Base-by-base conservation (phyloP, 2,113 vertebrate genomes). In the Anoura caudifer region DNA sequence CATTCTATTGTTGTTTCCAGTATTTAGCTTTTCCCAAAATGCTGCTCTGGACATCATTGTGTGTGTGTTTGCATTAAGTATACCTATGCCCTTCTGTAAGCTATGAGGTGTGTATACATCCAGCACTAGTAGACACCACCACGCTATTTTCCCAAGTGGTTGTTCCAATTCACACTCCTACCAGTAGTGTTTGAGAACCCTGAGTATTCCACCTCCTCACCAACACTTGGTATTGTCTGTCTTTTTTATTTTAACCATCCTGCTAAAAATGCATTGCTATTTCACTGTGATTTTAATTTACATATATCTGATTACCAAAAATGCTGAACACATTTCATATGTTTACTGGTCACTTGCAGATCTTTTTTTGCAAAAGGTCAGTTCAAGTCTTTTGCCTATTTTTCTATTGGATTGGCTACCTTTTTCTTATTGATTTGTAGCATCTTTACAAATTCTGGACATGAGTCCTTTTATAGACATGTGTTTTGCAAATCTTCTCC, bases 401-500 rank as follows among this genome's bases (percentile, higher is more conserved):
- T 96, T 83, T 75, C 31, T 70, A 36, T 43, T 69, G 50, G 67
- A 50, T 41, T 92, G 5, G 69, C 76, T 93, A 24, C 24, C 54
- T 63, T 94, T 90, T 95, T 22, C 17, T 76, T 61, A 69, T 77
- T 69, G 36, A 90, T 28, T 43, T 61, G 13, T 31, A 83, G 65
- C 26, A 47, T 69, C 52, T 77, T 85, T 50, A 61, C 7, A 56
- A 47, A 65, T n/a, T 95, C 52, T 50, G 36, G 41, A 38, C 70
- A 33, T 22, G 38, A 92, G 14, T 67, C 11, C 17, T 65, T 73
- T 92, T 76, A 59, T 45, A 90, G 75, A 22, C 43, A 59, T 0
- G 43, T 79, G 33, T 65, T 87, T 95, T 96, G 54, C 41, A 85
- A 90, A 31, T 69, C 70, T 94, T 84, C 43, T 92, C 50, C 82